phyloP scores from a whole-genome alignment of 2,888 invertebrate species.

The Apocheima hispidaria region DNA sequence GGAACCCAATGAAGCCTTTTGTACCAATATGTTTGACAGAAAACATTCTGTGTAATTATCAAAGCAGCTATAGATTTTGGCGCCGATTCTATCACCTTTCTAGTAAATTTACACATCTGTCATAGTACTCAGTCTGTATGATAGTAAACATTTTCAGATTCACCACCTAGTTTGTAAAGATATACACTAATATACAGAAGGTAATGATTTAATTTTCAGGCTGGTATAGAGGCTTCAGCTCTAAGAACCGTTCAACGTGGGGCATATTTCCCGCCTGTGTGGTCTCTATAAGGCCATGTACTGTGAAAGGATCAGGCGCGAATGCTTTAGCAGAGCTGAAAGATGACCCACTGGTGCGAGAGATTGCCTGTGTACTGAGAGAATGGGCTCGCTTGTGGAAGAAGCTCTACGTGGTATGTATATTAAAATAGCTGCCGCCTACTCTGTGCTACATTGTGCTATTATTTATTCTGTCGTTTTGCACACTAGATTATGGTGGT shows the following conservation, averaged over 20 bases:
- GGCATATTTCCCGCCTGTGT: conserved; percentile 85
- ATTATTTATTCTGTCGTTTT: too few relatives aligned
- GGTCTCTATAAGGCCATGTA: conserved; percentile 94
- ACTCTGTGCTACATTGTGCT: too few relatives aligned
- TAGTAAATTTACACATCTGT: too few relatives aligned
- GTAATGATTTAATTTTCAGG: conserved; percentile 73
- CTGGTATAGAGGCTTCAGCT: conserved; percentile 96
- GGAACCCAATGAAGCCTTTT: too few relatives aligned
- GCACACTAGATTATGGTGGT: too few relatives aligned
- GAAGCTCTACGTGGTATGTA: conserved; percentile 94
- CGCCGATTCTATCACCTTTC: too few relatives aligned
- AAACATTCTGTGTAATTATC: not conserved
- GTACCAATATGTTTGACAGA: not conserved
- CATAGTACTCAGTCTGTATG: too few relatives aligned
- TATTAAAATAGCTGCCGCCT: too few relatives aligned
- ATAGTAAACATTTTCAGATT: too few relatives aligned
- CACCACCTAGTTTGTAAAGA: too few relatives aligned
- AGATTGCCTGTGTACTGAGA: conserved; percentile 95
- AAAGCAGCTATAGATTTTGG: too few relatives aligned
- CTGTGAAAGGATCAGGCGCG: conserved; percentile 91
- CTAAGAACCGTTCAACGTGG: conserved; percentile 86
- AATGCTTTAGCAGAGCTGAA: conserved; percentile 94
- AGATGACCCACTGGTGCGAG: conserved; percentile 95
- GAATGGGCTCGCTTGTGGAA: conserved; percentile 99
- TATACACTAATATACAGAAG: too few relatives aligned